Conservation (phyloP, 2,888 invertebrate genomes). For the Coronaproctus castanopsis region DNA sequence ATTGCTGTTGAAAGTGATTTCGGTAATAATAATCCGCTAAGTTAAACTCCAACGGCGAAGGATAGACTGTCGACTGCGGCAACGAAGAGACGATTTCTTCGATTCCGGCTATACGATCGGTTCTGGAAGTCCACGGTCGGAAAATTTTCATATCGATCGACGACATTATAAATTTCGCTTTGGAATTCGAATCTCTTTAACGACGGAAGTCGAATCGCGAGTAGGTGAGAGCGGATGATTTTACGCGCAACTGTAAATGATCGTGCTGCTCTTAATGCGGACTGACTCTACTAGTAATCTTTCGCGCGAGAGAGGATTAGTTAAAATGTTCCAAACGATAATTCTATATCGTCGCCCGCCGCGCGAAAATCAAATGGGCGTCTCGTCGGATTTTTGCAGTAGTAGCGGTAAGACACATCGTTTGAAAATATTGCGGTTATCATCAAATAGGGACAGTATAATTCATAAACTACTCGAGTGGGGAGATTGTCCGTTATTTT, state of each 20-base stretch:
- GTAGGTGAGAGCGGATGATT: too few species aligned
- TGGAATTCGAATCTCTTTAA: not conserved
- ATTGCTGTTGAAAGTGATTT: not conserved
- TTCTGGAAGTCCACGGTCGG: conserved; percentile 6
- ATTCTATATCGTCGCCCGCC: not conserved
- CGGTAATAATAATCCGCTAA: not conserved
- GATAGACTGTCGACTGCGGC: not conserved
- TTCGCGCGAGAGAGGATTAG: too few species aligned
- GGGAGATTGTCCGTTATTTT: too few species aligned
- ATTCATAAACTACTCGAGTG: not conserved
- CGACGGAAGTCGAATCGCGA: too few species aligned
- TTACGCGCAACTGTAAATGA: too few species aligned
- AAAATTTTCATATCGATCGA: conserved; percentile 7
- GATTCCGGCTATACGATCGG: not conserved
- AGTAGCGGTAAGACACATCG: not conserved
- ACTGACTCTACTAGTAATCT: too few species aligned
- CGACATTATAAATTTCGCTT: not conserved
- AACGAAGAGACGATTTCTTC: not conserved
- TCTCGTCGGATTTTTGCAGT: too few species aligned
- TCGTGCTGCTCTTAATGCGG: too few species aligned
- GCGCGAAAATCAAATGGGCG: not conserved
- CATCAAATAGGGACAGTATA: not conserved
- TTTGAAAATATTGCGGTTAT: not conserved
- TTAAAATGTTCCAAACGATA: not conserved
- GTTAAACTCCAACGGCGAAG: not conserved